Evolutionary conservation across 2,888 invertebrate species (phyloP), one percentile per base, ranked within the genome.

Genomic region (Plebejus melissa): DNA sequence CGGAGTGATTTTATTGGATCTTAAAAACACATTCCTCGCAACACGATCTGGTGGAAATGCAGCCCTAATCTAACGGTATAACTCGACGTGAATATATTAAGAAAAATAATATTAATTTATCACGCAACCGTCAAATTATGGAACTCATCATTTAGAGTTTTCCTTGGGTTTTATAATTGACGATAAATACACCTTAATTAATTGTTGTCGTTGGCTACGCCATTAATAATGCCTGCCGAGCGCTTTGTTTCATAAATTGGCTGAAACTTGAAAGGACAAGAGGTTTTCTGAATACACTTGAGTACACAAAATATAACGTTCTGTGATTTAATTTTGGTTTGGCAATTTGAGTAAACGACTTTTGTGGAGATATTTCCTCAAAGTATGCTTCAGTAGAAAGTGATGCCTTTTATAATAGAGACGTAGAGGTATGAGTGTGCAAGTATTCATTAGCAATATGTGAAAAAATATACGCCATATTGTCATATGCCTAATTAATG

Each of bases 181-280:
- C 72, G 72, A 54, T 72, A 72, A 54, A 72, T 72, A 72, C 50
- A 16, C 72, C 72, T 54, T 72, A 72, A 72, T 72, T 72, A 72
- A 72, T 72, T 72, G 72, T 54, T 72, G 72, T 72, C 72, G 72
- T 32, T 72, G 22, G 54, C 72, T 46, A 28, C 72, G 54, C 72
- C 50, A 72, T 72, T 72, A 72, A 72, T 72, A 32, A 72, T 72
- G 72, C 32, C 54, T 72, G 72, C 72, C 72, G 6, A 72, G 36
- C 32, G 72, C 72, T 50, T 72, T 72, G 32, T 54, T 72, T 72
- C 54, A 54, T 72, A 72, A 72, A 72, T 72, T 72, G 72, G 54
- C 54, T 72, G 16, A 54, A 72, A 72, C 46, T 72, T 72, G 72
- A 50, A 72, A 72, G 32, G 72, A 72, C 72, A 32, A 72, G 72